These are phyloP conservation scores for Cercopithecus mona DNA, from an alignment of 2,113 vertebrate genomes.

Conservation along the genomic window DNA sequence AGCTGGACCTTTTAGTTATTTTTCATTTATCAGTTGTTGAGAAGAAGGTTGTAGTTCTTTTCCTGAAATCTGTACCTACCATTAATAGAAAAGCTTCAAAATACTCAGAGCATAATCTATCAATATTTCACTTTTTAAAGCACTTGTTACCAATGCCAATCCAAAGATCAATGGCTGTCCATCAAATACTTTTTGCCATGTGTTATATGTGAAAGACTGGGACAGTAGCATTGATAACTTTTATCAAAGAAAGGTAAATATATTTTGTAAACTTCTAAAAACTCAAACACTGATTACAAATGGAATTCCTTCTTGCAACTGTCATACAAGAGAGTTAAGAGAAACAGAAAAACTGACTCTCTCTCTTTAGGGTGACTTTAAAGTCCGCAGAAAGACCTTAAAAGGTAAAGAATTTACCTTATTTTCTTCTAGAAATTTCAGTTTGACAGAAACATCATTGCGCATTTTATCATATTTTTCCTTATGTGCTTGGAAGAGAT, in stretches of 20 bases:
- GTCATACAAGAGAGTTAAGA: slow-evolving; percentile 17
- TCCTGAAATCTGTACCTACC: neutral
- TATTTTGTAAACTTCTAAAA: neutral
- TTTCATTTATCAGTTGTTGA: neutral
- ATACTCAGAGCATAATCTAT: neutral
- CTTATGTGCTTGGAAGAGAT: slow-evolving; percentile 93
- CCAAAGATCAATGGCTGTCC: neutral
- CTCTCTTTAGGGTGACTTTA: neutral
- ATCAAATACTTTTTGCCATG: neutral
- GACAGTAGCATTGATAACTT: neutral
- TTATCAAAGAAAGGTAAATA: slow-evolving; percentile 3
- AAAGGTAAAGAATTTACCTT: slow-evolving; percentile 87
- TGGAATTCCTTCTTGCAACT: neutral
- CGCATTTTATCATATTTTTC: slow-evolving; percentile 98
- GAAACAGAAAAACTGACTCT: neutral
- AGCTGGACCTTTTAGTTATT: neutral
- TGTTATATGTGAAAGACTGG: neutral
- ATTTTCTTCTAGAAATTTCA: slow-evolving; percentile 99
- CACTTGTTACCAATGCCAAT: neutral
- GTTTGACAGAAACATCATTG: slow-evolving; percentile 94
- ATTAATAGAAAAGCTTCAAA: slow-evolving; percentile 21
- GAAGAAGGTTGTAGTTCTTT: neutral
- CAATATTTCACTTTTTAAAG: neutral
- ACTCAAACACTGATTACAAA: neutral
- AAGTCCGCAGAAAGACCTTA: slow-evolving; percentile 2